These are phyloP conservation scores for Xestia c-nigrum DNA, from an alignment of 2,888 invertebrate genomes.

Conservation along the genomic window DNA sequence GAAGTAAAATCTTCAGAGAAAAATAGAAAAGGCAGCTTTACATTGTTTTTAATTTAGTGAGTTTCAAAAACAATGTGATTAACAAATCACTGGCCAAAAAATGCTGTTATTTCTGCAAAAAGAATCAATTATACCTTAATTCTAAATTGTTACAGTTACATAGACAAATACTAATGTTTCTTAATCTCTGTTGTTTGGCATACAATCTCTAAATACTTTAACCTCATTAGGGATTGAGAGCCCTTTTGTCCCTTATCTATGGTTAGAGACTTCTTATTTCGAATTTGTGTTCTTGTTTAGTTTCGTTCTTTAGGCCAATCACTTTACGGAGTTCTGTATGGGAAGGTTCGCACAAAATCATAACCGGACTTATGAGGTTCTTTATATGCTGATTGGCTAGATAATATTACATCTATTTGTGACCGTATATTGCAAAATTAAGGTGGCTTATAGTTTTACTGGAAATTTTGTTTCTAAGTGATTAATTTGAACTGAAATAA, in stretches of 20 bases:
- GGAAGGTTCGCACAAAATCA: too few species aligned
- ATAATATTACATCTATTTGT: too few species aligned
- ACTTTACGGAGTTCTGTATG: too few species aligned
- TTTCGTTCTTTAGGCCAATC: too few species aligned
- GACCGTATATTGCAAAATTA: too few species aligned
- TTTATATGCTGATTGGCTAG: too few species aligned
- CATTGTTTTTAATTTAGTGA: conserved; percentile 8
- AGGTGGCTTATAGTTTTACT: too few species aligned
- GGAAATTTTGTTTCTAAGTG: too few species aligned
- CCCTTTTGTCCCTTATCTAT: conserved; percentile 62
- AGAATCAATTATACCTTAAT: neutral
- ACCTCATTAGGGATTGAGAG: conserved; percentile 66
- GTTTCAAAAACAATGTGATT: conserved; percentile 32
- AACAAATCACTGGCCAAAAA: conserved; percentile 26
- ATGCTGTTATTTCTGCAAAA: conserved; percentile 26
- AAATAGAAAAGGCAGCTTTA: neutral
- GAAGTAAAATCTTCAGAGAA: neutral
- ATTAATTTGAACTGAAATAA: too few species aligned
- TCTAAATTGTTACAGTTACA: neutral
- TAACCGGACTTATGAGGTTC: too few species aligned
- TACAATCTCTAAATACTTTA: conserved; percentile 64
- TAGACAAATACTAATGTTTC: conserved; percentile 30
- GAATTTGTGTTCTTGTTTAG: conserved; percentile 54
- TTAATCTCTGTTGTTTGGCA: conserved; percentile 56
- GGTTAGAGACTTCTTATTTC: conserved; percentile 49